Evolutionary conservation across 2,113 vertebrate species (phyloP).

Genomic region (Urocynchramus pylzowi): DNA sequence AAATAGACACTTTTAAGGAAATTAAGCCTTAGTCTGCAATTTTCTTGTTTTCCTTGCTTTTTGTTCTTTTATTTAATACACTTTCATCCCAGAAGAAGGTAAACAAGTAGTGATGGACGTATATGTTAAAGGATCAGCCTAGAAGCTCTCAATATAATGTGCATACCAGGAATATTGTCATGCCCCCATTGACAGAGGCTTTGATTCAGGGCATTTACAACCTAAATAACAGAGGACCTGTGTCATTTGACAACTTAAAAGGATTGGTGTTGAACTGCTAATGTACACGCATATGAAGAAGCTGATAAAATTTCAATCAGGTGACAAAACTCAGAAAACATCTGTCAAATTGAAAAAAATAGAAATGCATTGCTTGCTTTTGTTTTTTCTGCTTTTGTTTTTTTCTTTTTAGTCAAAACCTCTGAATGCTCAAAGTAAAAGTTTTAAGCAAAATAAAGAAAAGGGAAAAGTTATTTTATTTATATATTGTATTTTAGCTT

Average conservation of each 20-base stretch:
- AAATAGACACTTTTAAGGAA: not conserved
- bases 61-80: constrained; percentile 1
- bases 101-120: not conserved
- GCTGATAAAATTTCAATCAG: not conserved
- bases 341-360: not conserved
- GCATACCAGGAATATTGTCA: not conserved
- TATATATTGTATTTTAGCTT: not conserved
- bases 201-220: constrained; percentile 2
- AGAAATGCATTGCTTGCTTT: not conserved
- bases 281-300: not conserved
- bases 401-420: not conserved
- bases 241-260: not conserved
- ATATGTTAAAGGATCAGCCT: not conserved
- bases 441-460: not conserved
- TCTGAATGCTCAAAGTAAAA: not conserved
- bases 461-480: not conserved
- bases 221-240: not conserved
- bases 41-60: not conserved
- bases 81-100: not conserved
- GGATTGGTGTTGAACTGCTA: not conserved
- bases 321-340: not conserved
- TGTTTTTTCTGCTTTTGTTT: accelerated
- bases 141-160: not conserved
- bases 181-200: not conserved
- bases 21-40: not conserved